phyloP scores from a whole-genome alignment of 2,113 vertebrate species.

The Alaudala cheleensis region DNA sequence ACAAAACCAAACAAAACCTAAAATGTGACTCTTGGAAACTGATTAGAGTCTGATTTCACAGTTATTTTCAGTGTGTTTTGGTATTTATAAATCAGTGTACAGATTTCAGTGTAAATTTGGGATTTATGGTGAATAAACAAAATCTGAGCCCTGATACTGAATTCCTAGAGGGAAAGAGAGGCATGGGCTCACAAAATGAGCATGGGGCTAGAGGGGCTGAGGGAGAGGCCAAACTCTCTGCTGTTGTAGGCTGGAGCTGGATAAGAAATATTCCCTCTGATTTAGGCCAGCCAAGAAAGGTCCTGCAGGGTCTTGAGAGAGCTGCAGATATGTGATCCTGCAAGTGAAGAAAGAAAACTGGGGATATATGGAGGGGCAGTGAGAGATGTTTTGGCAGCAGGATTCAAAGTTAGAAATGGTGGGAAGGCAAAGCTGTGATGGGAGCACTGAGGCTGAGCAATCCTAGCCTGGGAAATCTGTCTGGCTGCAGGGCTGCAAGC shows the following conservation, averaged over 20 bases:
- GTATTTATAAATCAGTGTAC: no score
- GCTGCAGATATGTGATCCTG: neutral
- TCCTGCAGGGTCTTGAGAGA: constrained; percentile 30
- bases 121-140: neutral
- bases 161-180: neutral
- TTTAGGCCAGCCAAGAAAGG: neutral
- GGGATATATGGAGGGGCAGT: neutral
- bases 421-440: neutral
- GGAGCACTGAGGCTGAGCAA: neutral
- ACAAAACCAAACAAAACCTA: neutral
- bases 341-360: neutral
- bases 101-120: neutral
- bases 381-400: neutral
- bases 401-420: neutral
- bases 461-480: constrained; percentile 11
- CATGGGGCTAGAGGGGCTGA: neutral
- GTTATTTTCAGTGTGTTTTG: neutral
- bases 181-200: neutral
- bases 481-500: neutral
- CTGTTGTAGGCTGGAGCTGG: neutral
- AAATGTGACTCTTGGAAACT: neutral
- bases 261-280: neutral
- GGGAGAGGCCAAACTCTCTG: neutral
- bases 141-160: neutral
- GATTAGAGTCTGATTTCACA: neutral